Evolutionary conservation across 2,888 invertebrate species (phyloP), one percentile per base, ranked within the genome.

Genomic region (Eupithecia subfuscata): DNA sequence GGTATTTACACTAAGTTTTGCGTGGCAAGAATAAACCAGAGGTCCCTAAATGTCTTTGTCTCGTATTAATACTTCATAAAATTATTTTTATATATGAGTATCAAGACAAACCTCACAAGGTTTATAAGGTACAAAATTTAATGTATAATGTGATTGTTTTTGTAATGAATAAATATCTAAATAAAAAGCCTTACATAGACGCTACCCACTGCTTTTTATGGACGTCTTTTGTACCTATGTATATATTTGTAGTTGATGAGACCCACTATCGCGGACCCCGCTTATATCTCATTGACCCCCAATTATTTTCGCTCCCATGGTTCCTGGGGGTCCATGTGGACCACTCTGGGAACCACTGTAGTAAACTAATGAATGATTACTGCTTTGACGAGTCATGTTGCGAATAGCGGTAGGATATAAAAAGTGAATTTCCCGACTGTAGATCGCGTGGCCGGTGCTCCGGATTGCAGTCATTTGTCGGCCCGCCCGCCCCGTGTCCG

Each of bases 401-500:
- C 60, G 25, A 60, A 60, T 60, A 25, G 60, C 12, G 25, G 60
- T 60, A 9, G 12, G 4, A 25, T 60, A 60, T 60, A 60, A 60
- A 60, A 60, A 60, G 60, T 60, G 60, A 25, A 25, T 60, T 12
- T 6, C 25, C 60, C 14, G 68, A 65, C 40, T 22, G 71, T 67
- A 56, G 73, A 43, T 73, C 56, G 68, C 18, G n/a, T 68, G 45
- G 40, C 68, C 73, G 68, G 56, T 43, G 68, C 30, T 25, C 14
- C 72, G 34, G 72, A 68, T 68, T 68, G 72, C 68, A 73, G 67
- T 56, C 67, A 73, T 68, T 73, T 60, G 72, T 73, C 70, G 70
- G 52, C 52, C 52, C 22, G 52, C 22, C 52, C 52, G 52, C 52
- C 52, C 52, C 14, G 25, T 6, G 12, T 6, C 56, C 12, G 56